Base-by-base conservation (phyloP, 2,113 vertebrate genomes). In the Thinocorus orbignyianus region DNA sequence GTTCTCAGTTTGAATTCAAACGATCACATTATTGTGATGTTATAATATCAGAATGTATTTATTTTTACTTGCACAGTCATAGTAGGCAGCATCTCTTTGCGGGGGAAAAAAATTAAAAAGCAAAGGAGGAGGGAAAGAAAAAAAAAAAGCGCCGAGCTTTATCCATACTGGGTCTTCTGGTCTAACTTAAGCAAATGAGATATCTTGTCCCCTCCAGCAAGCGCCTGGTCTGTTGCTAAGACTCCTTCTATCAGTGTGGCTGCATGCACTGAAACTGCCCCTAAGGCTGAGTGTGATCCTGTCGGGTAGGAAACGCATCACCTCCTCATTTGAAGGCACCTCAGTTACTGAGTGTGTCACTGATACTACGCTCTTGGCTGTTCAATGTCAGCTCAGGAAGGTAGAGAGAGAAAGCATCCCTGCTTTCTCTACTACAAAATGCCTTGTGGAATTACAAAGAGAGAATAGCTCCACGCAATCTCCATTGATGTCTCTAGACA, bases 1-100 rank as follows among this genome's bases (percentile, higher is more conserved):
- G 87, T 96, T 93, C 94, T 91, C 91, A 30, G 78, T 92, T 96
- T 96, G 96, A 97, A 97, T 97, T 94, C 93, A 97, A 97, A 97
- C 51, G 93, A 96, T 95, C 90, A 39, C 95, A 93, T 97, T 97
- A 96, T 96, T 95, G 91, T 91, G 92, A 88, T 94, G 89, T 90
- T 96, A 83, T 74, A 94, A 92, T 90, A 97, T 95, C 96, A 95
- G 76, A 95, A 97, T 83, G 84, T 77, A 96, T 96, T 97, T 94
- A 87, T 97, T 95, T 94, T 94, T 78, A 79, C 95, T 96, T 97
- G 93, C 93, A 74, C 44, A 95, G 92, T 96, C 93, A 91, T 81
- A 90, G 86, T 33, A 70, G 46, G 60, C 51, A 91, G 42, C 2
- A 0, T 71, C 41, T 81, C 57, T 89, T 78, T 80, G n/a, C 39